phyloP scores from a whole-genome alignment of 1,140 invertebrate genomes.

The Drosophila grimshawi region DNA sequence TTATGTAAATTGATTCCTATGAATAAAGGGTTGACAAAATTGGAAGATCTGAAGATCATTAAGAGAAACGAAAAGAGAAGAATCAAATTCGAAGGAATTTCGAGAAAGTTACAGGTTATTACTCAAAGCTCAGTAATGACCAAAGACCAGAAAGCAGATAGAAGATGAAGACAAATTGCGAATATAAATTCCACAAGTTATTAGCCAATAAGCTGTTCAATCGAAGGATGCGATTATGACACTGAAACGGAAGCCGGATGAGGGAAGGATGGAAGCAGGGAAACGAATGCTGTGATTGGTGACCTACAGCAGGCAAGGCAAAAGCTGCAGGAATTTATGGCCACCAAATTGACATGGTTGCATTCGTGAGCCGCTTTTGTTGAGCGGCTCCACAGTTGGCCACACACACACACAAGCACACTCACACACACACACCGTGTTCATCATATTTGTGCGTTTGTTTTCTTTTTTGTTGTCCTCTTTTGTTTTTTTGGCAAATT shows the following conservation, averaged over 20 bases:
- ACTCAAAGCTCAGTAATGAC: no score
- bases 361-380: slow-evolving; percentile 38
- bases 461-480: slow-evolving; percentile 10
- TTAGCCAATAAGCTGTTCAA: background rate
- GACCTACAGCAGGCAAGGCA: slow-evolving; percentile 38
- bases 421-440: slow-evolving; percentile 38
- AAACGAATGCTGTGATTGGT: slow-evolving; percentile 22
- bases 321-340: slow-evolving; percentile 70
- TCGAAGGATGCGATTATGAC: slow-evolving; percentile 7
- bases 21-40: no score
- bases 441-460: slow-evolving; percentile 56
- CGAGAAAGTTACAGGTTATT: no score
- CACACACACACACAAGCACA: slow-evolving; percentile 56
- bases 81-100: no score
- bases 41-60: no score
- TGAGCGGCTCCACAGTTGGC: slow-evolving; percentile 49
- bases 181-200: no score
- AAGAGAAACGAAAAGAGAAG: no score
- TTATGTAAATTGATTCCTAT: no score
- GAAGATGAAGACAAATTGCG: no score
- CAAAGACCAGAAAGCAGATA: no score
- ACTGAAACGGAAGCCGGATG: slow-evolving; percentile 65
- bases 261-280: slow-evolving; percentile 19
- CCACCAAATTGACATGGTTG: slow-evolving; percentile 43
- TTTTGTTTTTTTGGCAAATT: slow-evolving; percentile 49